Base-by-base conservation (phyloP, 1,140 invertebrate genomes). In the Drosophila albomicans region DNA sequence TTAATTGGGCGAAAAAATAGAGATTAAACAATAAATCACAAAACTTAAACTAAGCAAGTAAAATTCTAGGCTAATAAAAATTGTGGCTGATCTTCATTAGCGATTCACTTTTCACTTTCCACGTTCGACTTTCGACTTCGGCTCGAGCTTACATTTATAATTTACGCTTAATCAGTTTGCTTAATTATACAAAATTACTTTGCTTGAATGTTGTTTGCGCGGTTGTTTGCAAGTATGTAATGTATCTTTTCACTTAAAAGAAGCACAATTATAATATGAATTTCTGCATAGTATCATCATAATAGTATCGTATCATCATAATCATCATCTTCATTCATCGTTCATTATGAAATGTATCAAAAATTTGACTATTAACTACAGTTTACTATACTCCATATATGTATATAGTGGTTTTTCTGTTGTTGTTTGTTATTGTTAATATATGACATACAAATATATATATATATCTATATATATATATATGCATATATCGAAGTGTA, bases 11-110 rank as follows among this genome's bases (percentile, higher is more conserved):
- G 51, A 82, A 61, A 78, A 38, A 48, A 63, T 45, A 77, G 75
- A 57, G 82, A 87, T 91, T 91, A 91, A 91, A 91, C 72, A 87
- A 91, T 91, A 91, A 91, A 91, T 91, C 87, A 91, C 87, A 91
- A 91, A 91, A 91, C 80, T 87, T 91, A 91, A 76, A 58, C 80
- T 89, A 88, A 77, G 69, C 76, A 88, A 80, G 73, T 86, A 87
- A 70, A 82, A 82, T 79, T 78, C 84, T 88, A 87, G 48, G 68
- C 80, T 87, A 87, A 62, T 66, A 72, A 72, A 88, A 84, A 68
- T 72, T 86, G 70, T 81, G 56, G 49, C 58, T 38, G 57, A 43
- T 52, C 54, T 16, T 66, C 46, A 54, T 68, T 43, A 56, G 30
- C 65, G 49, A 54, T 46, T 49, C 11, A 48, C 4, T 58, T 63